These are phyloP conservation scores for Miniopterus natalensis DNA, from an alignment of 2,113 vertebrate genomes.

Conservation along the genomic window DNA sequence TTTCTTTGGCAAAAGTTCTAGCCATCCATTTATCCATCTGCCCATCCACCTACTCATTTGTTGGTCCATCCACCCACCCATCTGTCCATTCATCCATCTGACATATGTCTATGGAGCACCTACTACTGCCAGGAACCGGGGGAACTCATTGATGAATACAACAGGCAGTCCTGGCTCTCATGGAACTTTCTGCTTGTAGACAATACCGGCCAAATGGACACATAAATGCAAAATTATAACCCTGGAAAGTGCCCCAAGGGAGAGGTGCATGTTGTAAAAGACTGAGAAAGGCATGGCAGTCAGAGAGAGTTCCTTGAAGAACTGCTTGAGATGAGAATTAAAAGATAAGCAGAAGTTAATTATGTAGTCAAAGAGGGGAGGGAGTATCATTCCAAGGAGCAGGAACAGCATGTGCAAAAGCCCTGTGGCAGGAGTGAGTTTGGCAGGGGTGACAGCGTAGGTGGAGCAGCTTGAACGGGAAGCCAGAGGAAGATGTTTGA, in stretches of 20 bases:
- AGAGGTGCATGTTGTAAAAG: background rate
- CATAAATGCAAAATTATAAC: background rate
- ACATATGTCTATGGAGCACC: background rate
- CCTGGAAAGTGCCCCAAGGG: background rate
- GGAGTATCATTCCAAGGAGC: background rate
- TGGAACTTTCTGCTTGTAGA: background rate
- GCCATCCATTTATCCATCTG: background rate
- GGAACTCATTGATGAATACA: background rate
- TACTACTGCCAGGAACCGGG: background rate
- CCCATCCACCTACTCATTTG: background rate
- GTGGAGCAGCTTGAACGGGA: background rate
- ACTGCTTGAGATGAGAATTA: background rate
- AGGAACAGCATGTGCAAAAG: background rate
- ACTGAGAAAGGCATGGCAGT: background rate
- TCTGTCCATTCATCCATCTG: background rate
- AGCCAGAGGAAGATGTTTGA: background rate
- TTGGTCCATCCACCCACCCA: background rate
- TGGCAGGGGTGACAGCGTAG: background rate
- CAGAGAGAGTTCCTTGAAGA: background rate
- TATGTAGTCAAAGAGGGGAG: background rate
- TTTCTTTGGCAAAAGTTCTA: background rate
- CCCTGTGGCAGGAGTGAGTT: background rate
- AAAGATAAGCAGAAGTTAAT: background rate
- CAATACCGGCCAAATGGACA: background rate
- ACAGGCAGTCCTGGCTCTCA: background rate